A percentile compares a stretch with the other conserved stretches of the same genome.
These are phyloP conservation scores for Trichopria drosophilae DNA, from an alignment of 2,888 invertebrate species.

Conservation along the genomic window DNA sequence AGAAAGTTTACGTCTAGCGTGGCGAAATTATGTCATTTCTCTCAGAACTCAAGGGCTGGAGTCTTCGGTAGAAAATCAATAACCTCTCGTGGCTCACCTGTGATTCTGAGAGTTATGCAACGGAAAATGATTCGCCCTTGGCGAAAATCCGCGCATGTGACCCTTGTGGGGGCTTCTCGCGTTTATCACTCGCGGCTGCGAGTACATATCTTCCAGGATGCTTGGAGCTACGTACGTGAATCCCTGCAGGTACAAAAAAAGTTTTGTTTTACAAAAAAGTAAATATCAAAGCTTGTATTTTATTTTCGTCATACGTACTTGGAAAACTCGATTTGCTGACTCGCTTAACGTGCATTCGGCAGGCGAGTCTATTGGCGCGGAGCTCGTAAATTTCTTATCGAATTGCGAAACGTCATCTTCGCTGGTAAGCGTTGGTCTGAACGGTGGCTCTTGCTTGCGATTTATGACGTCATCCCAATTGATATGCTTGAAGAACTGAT, in stretches of 20 bases:
- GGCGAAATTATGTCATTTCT: not conserved
- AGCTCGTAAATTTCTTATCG: slow-evolving; percentile 95
- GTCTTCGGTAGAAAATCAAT: slow-evolving; percentile 5
- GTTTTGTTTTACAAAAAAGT: slow-evolving; percentile 5
- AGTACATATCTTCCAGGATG: slow-evolving; percentile 85
- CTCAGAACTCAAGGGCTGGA: no score
- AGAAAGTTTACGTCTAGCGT: slow-evolving; percentile 1
- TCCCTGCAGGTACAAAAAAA: slow-evolving; percentile 67
- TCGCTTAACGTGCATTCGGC: slow-evolving; percentile 91
- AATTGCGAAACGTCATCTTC: slow-evolving; percentile 98
- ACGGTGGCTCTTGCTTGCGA: slow-evolving; percentile 89
- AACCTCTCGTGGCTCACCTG: slow-evolving; percentile 16
- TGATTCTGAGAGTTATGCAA: slow-evolving; percentile 21
- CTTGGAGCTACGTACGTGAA: slow-evolving; percentile 99
- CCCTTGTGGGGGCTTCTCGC: slow-evolving; percentile 81
- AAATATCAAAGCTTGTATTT: slow-evolving; percentile 1
- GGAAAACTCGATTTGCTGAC: slow-evolving; percentile 94
- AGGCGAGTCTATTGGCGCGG: slow-evolving; percentile 96
- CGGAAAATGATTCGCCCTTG: slow-evolving; percentile 32
- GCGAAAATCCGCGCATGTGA: slow-evolving; percentile 49
- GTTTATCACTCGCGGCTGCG: slow-evolving; percentile 74
- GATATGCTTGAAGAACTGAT: slow-evolving; percentile 92
- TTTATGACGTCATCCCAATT: slow-evolving; percentile 92
- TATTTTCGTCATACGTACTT: slow-evolving; percentile 65
- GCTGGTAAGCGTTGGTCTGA: slow-evolving; percentile 85